phyloP scores from a whole-genome alignment of 1,140 invertebrate genomes.

The Limonius californicus region DNA sequence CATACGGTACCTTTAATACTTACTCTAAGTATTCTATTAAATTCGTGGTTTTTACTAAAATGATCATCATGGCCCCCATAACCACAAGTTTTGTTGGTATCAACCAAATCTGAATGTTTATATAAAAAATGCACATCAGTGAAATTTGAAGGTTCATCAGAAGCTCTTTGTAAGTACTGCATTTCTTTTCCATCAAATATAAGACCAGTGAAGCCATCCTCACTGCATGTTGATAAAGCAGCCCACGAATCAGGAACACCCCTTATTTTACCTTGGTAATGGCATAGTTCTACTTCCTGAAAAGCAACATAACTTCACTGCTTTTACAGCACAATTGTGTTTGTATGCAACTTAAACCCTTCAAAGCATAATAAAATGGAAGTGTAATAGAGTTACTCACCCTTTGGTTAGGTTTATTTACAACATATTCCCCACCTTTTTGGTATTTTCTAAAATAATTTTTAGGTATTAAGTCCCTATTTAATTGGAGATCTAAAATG shows the following conservation, averaged over 20 bases:
- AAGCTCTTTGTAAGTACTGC: constrained; percentile 66
- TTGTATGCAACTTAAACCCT: no score
- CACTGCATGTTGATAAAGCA: constrained; percentile 79
- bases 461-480: constrained; percentile 69
- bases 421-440: constrained; percentile 59
- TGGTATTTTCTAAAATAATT: constrained; percentile 73
- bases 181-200: constrained; percentile 74
- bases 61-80: constrained; percentile 50
- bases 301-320: no score
- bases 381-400: constrained; percentile 56
- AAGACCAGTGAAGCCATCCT: constrained; percentile 68
- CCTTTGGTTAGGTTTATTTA: constrained; percentile 58
- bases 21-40: constrained; percentile 53
- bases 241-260: constrained; percentile 70
- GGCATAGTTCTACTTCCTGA: constrained; percentile 59
- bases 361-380: no score
- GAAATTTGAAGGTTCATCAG: constrained; percentile 44
- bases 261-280: constrained; percentile 78
- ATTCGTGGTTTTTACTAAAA: constrained; percentile 39
- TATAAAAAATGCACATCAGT: constrained; percentile 61
- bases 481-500: constrained; percentile 70
- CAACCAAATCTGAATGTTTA: constrained; percentile 63
- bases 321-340: no score
- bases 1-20: constrained; percentile 15
- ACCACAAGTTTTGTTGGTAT: constrained; percentile 66